Percentiles rank a stretch among this genome's conserved stretches.
These are phyloP conservation scores for Camponotus floridanus DNA, from an alignment of 1,140 invertebrate species.

Conservation along the genomic window DNA sequence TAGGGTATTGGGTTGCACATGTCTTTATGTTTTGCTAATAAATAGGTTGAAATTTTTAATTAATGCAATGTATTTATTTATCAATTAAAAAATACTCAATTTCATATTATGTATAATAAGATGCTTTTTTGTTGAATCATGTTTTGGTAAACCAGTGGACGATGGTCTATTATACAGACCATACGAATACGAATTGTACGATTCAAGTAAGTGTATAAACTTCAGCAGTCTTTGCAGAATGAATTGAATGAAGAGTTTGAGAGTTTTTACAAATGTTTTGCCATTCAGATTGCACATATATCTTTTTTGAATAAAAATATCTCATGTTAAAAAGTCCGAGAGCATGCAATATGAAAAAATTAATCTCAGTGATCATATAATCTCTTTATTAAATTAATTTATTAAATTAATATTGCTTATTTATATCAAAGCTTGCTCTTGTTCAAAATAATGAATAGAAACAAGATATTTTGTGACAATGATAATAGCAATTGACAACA, in stretches of 20 bases:
- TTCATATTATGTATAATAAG: constrained; percentile 70
- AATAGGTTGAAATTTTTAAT: background rate
- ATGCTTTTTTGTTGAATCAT: constrained; percentile 80
- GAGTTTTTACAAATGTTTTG: constrained; percentile 67
- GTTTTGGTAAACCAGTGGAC: constrained; percentile 85
- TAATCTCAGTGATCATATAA: constrained; percentile 18
- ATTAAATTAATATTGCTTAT: constrained; percentile 14
- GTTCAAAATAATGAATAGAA: constrained; percentile 16
- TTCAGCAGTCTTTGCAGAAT: constrained; percentile 79
- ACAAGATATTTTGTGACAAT: constrained; percentile 13
- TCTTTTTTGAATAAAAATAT: constrained; percentile 38
- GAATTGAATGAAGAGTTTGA: constrained; percentile 81
- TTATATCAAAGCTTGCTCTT: constrained; percentile 46
- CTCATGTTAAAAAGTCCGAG: background rate
- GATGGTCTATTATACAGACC: constrained; percentile 76
- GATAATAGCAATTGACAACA: constrained; percentile 25
- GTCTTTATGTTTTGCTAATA: constrained; percentile 25
- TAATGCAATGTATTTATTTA: constrained; percentile 52
- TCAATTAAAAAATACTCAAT: constrained; percentile 51
- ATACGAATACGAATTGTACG: constrained; percentile 72
- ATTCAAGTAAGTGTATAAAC: constrained; percentile 85
- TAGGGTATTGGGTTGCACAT: background rate
- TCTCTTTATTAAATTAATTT: constrained; percentile 28
- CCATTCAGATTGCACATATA: constrained; percentile 43
- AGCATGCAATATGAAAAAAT: constrained; percentile 44